Evolutionary conservation across 2,888 invertebrate genomes (phyloP).

Genomic region (Drosophila prolongata): DNA sequence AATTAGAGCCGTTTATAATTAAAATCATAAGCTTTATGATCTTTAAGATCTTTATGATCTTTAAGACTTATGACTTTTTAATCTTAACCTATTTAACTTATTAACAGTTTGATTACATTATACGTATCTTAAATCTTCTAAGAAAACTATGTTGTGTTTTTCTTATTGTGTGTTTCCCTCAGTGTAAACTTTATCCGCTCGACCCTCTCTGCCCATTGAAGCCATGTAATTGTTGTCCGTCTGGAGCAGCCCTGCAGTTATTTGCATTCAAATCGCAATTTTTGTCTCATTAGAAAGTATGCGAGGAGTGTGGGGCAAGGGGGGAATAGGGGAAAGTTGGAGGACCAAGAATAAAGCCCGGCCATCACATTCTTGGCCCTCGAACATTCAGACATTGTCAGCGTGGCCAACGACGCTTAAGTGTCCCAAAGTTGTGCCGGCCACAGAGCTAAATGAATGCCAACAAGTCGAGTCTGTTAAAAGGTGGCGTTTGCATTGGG

Average conservation of each 20-base stretch:
- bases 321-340: not conserved
- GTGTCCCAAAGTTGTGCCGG: conserved; percentile 74
- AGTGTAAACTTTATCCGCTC: conserved; percentile 11
- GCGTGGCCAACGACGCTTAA: conserved; percentile 62
- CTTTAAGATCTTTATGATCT: too few species aligned
- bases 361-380: conserved; percentile 43
- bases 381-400: conserved; percentile 45
- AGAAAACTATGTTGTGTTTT: too few species aligned
- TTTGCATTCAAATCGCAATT: conserved; percentile 81
- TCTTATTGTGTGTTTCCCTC: not conserved
- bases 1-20: too few species aligned
- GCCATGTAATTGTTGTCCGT: conserved; percentile 73
- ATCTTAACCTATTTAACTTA: too few species aligned
- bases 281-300: conserved; percentile 72
- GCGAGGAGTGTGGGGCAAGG: conserved; percentile 16
- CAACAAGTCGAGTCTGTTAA: conserved; percentile 61
- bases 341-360: conserved; percentile 16
- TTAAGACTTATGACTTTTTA: too few species aligned
- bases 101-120: too few species aligned
- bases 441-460: conserved; percentile 70
- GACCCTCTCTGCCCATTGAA: conserved; percentile 44
- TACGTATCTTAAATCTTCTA: too few species aligned
- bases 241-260: conserved; percentile 76
- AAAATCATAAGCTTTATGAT: too few species aligned
- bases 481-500: not conserved